Percentiles rank a stretch among this genome's conserved stretches.
Conservation (phyloP, 2,888 invertebrate species). For the Drosophila neutralis region DNA sequence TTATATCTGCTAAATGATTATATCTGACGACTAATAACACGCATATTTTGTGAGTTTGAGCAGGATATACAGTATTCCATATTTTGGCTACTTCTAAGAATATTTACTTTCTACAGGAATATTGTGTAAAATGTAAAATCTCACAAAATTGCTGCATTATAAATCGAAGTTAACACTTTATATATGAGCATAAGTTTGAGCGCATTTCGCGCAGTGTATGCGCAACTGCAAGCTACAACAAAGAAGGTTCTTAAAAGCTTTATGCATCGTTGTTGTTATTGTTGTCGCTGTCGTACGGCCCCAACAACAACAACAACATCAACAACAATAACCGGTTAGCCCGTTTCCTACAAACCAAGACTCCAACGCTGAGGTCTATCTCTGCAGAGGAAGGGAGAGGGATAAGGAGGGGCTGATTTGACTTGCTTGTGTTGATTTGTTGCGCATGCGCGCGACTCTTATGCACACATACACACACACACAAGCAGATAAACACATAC, state of each 20-base stretch:
- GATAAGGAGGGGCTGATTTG: constrained; percentile 11
- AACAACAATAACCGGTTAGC: constrained; percentile 62
- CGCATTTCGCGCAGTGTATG: constrained; percentile 47
- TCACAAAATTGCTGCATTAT: background rate
- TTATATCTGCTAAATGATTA: background rate
- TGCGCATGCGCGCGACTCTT: constrained; percentile 66
- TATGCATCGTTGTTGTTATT: constrained; percentile 63
- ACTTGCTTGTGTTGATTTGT: constrained; percentile 73
- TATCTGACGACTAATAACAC: background rate
- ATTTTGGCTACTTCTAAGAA: background rate
- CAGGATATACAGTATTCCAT: background rate
- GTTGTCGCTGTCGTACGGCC: constrained; percentile 46
- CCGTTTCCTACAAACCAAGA: constrained; percentile 59
- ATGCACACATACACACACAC: background rate
- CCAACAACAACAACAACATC: constrained; percentile 27
- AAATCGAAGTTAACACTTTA: background rate
- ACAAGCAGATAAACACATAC: background rate
- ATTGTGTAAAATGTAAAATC: background rate
- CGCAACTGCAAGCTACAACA: constrained; percentile 61
- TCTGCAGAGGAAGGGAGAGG: background rate
- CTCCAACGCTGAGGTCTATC: constrained; percentile 26
- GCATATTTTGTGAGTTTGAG: background rate
- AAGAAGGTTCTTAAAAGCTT: constrained; percentile 79
- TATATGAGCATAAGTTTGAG: background rate
- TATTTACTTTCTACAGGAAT: too few species aligned